Base-by-base conservation (phyloP, 2,113 vertebrate genomes). In the Nicator chloris region DNA sequence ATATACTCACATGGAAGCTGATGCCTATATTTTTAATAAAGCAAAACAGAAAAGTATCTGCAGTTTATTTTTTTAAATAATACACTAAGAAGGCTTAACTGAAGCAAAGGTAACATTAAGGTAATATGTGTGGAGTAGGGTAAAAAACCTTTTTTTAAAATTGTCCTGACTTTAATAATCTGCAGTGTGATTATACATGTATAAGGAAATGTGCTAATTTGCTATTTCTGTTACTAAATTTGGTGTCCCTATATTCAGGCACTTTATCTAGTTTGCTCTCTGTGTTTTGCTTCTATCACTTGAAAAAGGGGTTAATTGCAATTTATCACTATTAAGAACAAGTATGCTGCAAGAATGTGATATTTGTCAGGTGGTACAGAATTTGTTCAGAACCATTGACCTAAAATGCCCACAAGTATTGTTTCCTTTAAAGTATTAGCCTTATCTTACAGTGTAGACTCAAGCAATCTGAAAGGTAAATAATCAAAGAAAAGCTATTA, bases 401-500 rank as follows among this genome's bases (percentile, higher is more conserved):
- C 76, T 92, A 57, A 88, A 94, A 96, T 92, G 69, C 82, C 82
- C 69, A 69, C 76, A 86, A 84, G 60, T 61, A 76, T 82, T 94
- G 65, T 92, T 96, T 79, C 49, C 76, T 96, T 84, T 72, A 65
- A 95, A 94, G 90, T 56, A 81, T 77, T 82, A 68, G 60, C 69
- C 82, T 97, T 96, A 92, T 96, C 90, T 95, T 64, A 56, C 49
- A 53, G 14, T 20, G 65, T 96, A 57, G 88, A 68, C 61, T 86
- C 44, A 61, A 79, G 69, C 84, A 92, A 95, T 94, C 90, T 92
- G 88, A 82, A 95, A 94, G 49, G 93, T 94, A 93, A 96, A 95
- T 92, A 96, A 83, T 90, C 80, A 95, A 88, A 93, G 91, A 53
- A 31, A 91, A 96, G 80, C 92, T 86, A 79, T 95, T 95, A 90